Evolutionary conservation across 2,888 invertebrate species (phyloP).

Genomic region (Pseudococcus longispinus): DNA sequence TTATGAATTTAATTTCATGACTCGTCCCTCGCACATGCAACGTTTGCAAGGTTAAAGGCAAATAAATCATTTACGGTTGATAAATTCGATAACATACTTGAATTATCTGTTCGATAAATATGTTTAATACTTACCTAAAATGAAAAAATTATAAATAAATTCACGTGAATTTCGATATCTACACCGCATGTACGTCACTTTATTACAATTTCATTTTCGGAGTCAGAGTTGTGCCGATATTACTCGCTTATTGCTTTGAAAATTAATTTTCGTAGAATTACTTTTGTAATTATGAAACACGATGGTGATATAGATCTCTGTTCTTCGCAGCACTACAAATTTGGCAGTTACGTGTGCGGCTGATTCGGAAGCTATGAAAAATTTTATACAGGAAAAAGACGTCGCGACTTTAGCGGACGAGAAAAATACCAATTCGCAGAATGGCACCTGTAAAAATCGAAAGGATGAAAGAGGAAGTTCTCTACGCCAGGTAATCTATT

Average conservation of each 20-base stretch:
- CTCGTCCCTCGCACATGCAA: neutral
- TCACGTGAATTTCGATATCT: neutral
- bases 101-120: slow-evolving; percentile 37
- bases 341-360: neutral
- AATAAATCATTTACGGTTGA: neutral
- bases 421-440: neutral
- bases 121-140: neutral
- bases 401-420: neutral
- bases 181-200: neutral
- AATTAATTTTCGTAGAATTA: slow-evolving; percentile 5
- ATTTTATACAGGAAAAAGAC: slow-evolving; percentile 14
- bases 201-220: neutral
- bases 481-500: slow-evolving; percentile 44
- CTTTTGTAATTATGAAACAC: neutral
- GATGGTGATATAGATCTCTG: neutral
- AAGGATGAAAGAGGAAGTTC: slow-evolving; percentile 35
- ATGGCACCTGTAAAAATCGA: slow-evolving; percentile 7
- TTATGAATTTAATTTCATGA: slow-evolving; percentile 30
- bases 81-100: neutral
- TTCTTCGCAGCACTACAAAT: slow-evolving; percentile 14
- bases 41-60: slow-evolving; percentile 28
- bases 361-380: slow-evolving; percentile 41
- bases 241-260: neutral
- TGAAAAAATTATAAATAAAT: neutral
- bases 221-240: neutral